phyloP scores from a whole-genome alignment of 2,113 vertebrate genomes.

The Thermophis baileyi region DNA sequence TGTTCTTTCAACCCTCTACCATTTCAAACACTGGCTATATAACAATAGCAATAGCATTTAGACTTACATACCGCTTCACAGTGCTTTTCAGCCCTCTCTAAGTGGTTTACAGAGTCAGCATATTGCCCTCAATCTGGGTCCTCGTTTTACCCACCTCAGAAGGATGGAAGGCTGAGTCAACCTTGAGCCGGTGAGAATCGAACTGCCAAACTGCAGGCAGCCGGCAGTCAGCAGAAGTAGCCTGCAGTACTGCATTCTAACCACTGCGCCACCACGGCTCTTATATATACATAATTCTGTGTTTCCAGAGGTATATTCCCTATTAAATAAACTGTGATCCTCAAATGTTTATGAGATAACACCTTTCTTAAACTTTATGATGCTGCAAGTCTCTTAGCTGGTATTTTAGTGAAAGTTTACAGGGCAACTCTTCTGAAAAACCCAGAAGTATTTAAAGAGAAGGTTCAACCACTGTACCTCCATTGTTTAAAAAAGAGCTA shows the following conservation, averaged over 20 bases:
- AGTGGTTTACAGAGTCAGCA: no score
- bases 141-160: no score
- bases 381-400: neutral
- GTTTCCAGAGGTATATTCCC: neutral
- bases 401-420: neutral
- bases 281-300: neutral
- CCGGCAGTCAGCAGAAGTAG: no score
- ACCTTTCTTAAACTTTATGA: neutral
- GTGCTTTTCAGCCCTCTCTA: no score
- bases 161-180: no score
- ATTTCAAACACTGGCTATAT: neutral
- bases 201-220: no score
- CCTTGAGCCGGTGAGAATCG: no score
- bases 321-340: neutral
- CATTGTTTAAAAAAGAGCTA: slow-evolving; percentile 23
- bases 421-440: neutral
- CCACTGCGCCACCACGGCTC: no score
- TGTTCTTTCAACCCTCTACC: neutral
- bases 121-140: no score
- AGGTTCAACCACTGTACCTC: neutral
- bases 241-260: no score
- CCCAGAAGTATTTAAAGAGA: neutral
- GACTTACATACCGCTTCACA: no score
- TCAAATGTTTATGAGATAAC: neutral
- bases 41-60: no score